These are phyloP conservation scores for Champsocephalus gunnari DNA, from an alignment of 2,797 vertebrate genomes.

Conservation along the genomic window DNA sequence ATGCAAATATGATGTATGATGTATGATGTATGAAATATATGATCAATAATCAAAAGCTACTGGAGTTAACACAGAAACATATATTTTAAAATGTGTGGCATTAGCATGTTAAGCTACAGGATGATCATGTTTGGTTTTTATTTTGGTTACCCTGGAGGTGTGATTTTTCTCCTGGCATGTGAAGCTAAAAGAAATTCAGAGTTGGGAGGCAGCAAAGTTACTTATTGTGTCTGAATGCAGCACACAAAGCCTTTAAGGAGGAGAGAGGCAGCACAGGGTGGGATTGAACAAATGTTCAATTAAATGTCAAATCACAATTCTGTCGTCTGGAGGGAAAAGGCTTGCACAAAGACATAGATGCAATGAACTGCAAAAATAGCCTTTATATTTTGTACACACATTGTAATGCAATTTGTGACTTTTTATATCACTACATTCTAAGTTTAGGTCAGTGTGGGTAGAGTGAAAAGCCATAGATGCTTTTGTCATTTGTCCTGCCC, in stretches of 20 bases:
- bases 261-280: constrained; percentile 17
- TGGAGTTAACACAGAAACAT: not conserved
- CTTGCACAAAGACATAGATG: constrained; percentile 37
- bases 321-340: constrained; percentile 36
- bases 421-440: constrained; percentile 49
- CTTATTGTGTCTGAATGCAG: constrained; percentile 8
- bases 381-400: constrained; percentile 75
- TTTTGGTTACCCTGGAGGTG: not conserved
- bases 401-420: constrained; percentile 59
- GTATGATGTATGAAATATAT: not conserved
- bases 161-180: not conserved
- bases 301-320: constrained; percentile 56
- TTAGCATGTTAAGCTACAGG: constrained; percentile 15
- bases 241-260: constrained; percentile 17
- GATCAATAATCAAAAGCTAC: not conserved
- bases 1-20: not conserved
- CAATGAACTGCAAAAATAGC: constrained; percentile 49
- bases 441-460: constrained; percentile 23
- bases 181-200: not conserved
- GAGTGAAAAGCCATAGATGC: constrained; percentile 52
- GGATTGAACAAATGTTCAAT: constrained; percentile 50
- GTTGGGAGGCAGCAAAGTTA: not conserved
- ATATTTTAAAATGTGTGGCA: not conserved
- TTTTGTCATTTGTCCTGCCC: constrained; percentile 69
- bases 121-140: not conserved